Conservation (phyloP, 2,113 vertebrate genomes). For the Hirundichthys speculiger region DNA sequence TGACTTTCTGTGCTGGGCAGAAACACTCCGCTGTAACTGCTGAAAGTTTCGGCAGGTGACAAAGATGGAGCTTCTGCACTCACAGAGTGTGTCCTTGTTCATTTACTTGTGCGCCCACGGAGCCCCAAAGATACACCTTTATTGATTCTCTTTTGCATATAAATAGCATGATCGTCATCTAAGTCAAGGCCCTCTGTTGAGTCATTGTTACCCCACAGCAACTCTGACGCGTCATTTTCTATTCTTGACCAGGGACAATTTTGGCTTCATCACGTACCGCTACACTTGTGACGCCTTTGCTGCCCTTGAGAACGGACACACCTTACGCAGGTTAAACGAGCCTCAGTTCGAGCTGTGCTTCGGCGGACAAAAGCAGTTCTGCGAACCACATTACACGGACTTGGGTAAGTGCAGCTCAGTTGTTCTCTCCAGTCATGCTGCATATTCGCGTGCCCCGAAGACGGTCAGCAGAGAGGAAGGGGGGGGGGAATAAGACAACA, state of each 20-base stretch:
- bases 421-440: slow-evolving; percentile 34
- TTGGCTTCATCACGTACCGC: slow-evolving; percentile 99
- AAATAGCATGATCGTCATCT: slow-evolving; percentile 64
- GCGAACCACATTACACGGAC: slow-evolving; percentile 98
- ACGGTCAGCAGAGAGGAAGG: slow-evolving; percentile 12
- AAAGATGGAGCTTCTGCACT: slow-evolving; percentile 28
- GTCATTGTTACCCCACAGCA: slow-evolving; percentile 51
- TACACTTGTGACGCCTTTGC: slow-evolving; percentile 98
- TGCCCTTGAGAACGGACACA: slow-evolving; percentile 98
- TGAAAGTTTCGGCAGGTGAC: slow-evolving; percentile 5
- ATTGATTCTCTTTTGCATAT: slow-evolving; percentile 76
- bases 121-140: slow-evolving; percentile 62
- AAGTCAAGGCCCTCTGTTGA: slow-evolving; percentile 33
- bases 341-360: slow-evolving; percentile 98
- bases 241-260: slow-evolving; percentile 91
- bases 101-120: slow-evolving; percentile 22
- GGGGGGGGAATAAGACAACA: neutral
- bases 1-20: neutral
- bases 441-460: slow-evolving; percentile 32
- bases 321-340: slow-evolving; percentile 91
- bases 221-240: slow-evolving; percentile 64
- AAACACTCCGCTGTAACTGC: slow-evolving; percentile 16
- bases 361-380: slow-evolving; percentile 94
- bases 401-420: slow-evolving; percentile 87
- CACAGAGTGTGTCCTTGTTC: slow-evolving; percentile 37